phyloP scores from a whole-genome alignment of 2,797 vertebrate genomes.

The Molossus molossus region DNA sequence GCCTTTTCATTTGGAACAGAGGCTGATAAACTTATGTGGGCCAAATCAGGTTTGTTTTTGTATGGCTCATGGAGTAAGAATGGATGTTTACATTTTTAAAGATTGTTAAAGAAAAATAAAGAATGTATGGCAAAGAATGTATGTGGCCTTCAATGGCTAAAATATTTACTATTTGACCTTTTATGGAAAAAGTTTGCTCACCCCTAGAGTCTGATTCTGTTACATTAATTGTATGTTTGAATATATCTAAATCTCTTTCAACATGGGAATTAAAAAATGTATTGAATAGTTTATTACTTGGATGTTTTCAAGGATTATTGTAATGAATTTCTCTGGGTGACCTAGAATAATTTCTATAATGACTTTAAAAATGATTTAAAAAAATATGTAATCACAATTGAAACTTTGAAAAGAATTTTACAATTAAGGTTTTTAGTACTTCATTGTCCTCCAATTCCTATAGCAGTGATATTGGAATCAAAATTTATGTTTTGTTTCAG shows the following conservation, averaged over 20 bases:
- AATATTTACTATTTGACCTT: constrained; percentile 8
- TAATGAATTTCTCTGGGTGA: constrained; percentile 33
- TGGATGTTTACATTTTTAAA: constrained; percentile 56
- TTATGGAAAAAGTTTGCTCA: background rate
- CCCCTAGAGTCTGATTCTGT: background rate
- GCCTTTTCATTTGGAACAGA: background rate
- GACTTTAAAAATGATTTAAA: background rate
- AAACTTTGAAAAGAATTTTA: constrained; percentile 55
- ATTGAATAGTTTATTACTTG: constrained; percentile 14
- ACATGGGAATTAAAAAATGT: background rate
- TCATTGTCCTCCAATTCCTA: background rate
- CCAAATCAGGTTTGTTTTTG: constrained; percentile 10
- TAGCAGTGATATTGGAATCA: background rate
- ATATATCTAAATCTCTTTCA: constrained; percentile 14
- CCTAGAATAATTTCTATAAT: constrained; percentile 22
- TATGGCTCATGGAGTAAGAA: background rate
- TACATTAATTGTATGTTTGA: constrained; percentile 2
- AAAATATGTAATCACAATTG: background rate
- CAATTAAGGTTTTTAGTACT: background rate
- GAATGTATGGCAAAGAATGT: background rate
- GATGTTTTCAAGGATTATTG: constrained; percentile 38
- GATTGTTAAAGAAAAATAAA: constrained; percentile 38
- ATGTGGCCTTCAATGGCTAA: background rate
- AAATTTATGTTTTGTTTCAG: constrained; percentile 26
- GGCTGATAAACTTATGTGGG: background rate